These are phyloP conservation scores for Thalassaphorura encarpata DNA, from an alignment of 1,140 invertebrate genomes.

Conservation along the genomic window DNA sequence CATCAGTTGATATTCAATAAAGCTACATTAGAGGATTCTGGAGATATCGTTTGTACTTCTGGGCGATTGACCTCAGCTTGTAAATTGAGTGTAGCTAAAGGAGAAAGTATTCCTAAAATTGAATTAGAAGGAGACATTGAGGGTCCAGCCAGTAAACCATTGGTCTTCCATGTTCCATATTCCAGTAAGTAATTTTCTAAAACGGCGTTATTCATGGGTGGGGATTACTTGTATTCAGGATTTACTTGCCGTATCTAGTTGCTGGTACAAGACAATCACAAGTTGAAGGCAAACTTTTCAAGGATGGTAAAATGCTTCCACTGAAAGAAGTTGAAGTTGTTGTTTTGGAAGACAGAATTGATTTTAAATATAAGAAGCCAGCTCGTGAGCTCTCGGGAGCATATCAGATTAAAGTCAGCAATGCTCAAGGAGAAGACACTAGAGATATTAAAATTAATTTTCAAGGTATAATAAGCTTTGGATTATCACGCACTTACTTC, in stretches of 20 bases:
- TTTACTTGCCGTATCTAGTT: slow-evolving; percentile 47
- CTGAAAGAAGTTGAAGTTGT: slow-evolving; percentile 80
- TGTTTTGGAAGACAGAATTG: slow-evolving; percentile 76
- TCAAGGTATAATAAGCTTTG: slow-evolving; percentile 49
- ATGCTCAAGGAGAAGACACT: slow-evolving; percentile 75
- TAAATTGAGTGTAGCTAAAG: slow-evolving; percentile 71
- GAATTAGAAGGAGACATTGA: slow-evolving; percentile 69
- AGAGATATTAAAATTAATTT: slow-evolving; percentile 74
- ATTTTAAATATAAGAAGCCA: slow-evolving; percentile 83
- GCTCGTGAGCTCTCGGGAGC: slow-evolving; percentile 63
- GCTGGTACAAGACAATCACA: slow-evolving; percentile 72
- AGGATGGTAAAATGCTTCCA: slow-evolving; percentile 75
- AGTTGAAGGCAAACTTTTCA: slow-evolving; percentile 75
- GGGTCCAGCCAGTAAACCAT: slow-evolving; percentile 64
- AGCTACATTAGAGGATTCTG: slow-evolving; percentile 65
- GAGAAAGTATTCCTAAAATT: slow-evolving; percentile 68
- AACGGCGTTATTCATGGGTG: neutral
- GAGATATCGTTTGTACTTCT: slow-evolving; percentile 75
- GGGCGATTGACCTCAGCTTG: slow-evolving; percentile 66
- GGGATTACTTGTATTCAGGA: neutral
- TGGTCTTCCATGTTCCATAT: slow-evolving; percentile 80
- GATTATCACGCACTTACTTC: neutral
- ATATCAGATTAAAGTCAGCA: slow-evolving; percentile 76
- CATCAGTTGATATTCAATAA: slow-evolving; percentile 81
- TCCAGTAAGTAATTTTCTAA: slow-evolving; percentile 57